Conservation (phyloP, 2,113 vertebrate species). For the Oncorhynchus keta region DNA sequence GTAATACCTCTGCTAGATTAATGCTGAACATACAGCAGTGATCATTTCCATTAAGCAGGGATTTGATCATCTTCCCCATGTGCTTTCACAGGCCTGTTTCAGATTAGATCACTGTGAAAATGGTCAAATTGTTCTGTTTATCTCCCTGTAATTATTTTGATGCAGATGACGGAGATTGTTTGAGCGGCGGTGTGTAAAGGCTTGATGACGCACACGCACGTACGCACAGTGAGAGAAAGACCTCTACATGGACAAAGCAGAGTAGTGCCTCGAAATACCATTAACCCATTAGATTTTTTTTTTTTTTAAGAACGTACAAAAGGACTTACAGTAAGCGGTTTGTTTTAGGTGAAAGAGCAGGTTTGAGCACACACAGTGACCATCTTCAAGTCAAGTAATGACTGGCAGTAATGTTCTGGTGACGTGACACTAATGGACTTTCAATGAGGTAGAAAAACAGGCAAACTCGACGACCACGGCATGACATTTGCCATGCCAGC, state of each 20-base stretch:
- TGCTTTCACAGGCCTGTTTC: slow-evolving; percentile 52
- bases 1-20: slow-evolving; percentile 46
- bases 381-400: slow-evolving; percentile 27
- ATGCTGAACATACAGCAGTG: slow-evolving; percentile 56
- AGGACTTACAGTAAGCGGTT: slow-evolving; percentile 35
- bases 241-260: slow-evolving; percentile 43
- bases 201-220: slow-evolving; percentile 25
- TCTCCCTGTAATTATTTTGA: slow-evolving; percentile 71
- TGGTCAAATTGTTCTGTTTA: slow-evolving; percentile 67
- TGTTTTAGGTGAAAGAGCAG: slow-evolving; percentile 45
- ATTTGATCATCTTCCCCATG: slow-evolving; percentile 69
- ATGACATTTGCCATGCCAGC: slow-evolving; percentile 14
- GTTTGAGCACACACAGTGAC: slow-evolving; percentile 50
- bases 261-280: slow-evolving; percentile 64
- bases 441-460: slow-evolving; percentile 68
- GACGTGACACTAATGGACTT: slow-evolving; percentile 75
- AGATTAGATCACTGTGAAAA: slow-evolving; percentile 71
- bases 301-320: slow-evolving; percentile 2
- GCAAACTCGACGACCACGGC: slow-evolving; percentile 35
- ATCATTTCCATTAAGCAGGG: slow-evolving; percentile 69
- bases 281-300: slow-evolving; percentile 66
- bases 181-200: slow-evolving; percentile 56
- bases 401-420: slow-evolving; percentile 59
- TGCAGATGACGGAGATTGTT: slow-evolving; percentile 66
- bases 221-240: slow-evolving; percentile 18